These are phyloP conservation scores for Pipra filicauda DNA, from an alignment of 2,113 vertebrate genomes.

Conservation along the genomic window DNA sequence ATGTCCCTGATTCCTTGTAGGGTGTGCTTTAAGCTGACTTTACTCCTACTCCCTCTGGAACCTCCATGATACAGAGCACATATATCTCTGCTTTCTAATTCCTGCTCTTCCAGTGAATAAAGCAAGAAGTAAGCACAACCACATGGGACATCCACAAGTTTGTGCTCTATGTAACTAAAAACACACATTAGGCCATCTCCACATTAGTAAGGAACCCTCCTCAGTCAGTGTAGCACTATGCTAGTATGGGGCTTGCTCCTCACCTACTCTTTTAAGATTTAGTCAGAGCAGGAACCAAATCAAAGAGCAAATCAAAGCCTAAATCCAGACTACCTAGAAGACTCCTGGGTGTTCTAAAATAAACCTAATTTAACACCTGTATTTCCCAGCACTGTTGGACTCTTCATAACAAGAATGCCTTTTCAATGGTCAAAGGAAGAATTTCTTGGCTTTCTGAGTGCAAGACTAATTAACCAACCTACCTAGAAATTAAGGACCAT, in stretches of 20 bases:
- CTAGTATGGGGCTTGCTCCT: neutral
- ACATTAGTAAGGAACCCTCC: neutral
- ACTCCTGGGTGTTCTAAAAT: neutral
- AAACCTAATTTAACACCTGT: neutral
- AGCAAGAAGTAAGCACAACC: neutral
- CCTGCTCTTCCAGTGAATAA: neutral
- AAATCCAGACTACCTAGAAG: neutral
- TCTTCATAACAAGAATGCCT: neutral
- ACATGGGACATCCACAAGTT: neutral
- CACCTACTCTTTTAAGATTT: neutral
- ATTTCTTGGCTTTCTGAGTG: neutral
- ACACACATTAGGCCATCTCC: neutral
- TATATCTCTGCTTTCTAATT: neutral
- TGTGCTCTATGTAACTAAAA: neutral
- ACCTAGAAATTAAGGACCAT: neutral
- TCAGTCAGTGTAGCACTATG: neutral
- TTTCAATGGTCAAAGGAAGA: neutral
- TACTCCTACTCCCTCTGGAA: neutral
- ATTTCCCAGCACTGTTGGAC: neutral
- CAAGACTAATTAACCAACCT: neutral
- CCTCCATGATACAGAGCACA: accelerated
- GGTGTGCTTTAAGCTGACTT: neutral
- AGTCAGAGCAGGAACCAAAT: neutral
- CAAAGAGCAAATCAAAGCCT: neutral
- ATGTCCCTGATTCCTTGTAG: neutral